phyloP scores from a whole-genome alignment of 1,140 invertebrate species.

The Pseudomyrmex pallidus region DNA sequence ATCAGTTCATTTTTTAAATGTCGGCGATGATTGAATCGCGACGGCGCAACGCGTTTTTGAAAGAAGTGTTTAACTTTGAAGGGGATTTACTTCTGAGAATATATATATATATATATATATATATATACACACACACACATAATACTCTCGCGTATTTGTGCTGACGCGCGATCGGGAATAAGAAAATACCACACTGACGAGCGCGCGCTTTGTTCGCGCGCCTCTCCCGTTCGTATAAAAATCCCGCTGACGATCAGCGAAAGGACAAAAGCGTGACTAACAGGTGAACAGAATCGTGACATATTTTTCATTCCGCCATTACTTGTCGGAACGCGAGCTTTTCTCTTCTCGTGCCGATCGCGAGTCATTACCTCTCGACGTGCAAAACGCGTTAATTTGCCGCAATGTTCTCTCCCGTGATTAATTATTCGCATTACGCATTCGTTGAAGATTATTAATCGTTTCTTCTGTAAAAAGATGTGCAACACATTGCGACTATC shows the following conservation, averaged over 20 bases:
- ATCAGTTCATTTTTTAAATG: slow-evolving; percentile 38
- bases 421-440: slow-evolving; percentile 37
- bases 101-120: background rate
- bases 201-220: background rate
- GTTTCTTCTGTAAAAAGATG: background rate
- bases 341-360: slow-evolving; percentile 43
- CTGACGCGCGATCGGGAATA: background rate
- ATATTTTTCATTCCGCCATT: slow-evolving; percentile 47
- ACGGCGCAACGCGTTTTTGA: background rate
- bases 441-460: slow-evolving; percentile 46
- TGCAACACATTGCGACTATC: background rate
- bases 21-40: background rate
- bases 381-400: slow-evolving; percentile 22
- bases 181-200: slow-evolving; percentile 14
- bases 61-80: background rate
- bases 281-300: slow-evolving; percentile 31
- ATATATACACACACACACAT: no score
- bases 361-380: slow-evolving; percentile 26
- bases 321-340: slow-evolving; percentile 19
- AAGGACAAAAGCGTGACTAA: slow-evolving; percentile 69
- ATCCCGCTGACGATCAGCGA: slow-evolving; percentile 24
- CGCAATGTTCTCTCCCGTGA: background rate
- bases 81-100: background rate
- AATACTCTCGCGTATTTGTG: background rate
- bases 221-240: slow-evolving; percentile 1